These are phyloP conservation scores for Limnephilus marmoratus DNA, from an alignment of 2,888 invertebrate species.

Conservation along the genomic window DNA sequence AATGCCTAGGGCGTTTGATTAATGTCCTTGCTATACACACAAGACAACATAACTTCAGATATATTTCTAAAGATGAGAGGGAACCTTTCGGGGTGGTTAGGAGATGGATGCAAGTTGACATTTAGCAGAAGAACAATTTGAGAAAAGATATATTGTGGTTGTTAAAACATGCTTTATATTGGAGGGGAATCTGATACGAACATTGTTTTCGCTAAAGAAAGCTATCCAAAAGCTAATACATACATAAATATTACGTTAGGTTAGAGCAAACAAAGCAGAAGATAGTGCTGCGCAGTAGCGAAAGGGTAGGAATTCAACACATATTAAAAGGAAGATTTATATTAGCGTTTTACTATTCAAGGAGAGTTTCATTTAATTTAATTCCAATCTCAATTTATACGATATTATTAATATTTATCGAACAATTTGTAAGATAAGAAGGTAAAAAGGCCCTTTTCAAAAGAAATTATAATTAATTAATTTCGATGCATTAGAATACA, in stretches of 20 bases:
- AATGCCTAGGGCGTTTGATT: conserved; percentile 35
- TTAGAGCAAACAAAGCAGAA: neutral
- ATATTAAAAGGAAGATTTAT: no score
- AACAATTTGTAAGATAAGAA: neutral
- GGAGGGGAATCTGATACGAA: neutral
- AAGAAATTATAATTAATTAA: neutral
- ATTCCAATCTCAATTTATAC: neutral
- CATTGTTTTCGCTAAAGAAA: neutral
- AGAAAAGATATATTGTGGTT: conserved; percentile 34
- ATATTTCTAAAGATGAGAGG: conserved; percentile 11
- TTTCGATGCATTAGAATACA: no score
- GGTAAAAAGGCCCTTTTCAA: neutral
- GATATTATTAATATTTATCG: neutral
- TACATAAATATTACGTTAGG: neutral
- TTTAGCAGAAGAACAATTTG: conserved; percentile 20
- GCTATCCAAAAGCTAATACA: neutral
- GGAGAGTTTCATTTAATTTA: neutral
- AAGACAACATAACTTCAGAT: conserved; percentile 38
- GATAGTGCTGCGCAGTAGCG: neutral
- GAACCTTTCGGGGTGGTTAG: neutral
- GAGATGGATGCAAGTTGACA: conserved; percentile 12
- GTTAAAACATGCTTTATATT: neutral
- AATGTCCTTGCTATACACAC: conserved; percentile 5
- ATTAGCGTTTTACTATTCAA: neutral
- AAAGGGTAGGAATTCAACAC: neutral